phyloP scores from a whole-genome alignment of 2,888 invertebrate species.

The Nephrotoma guestfalica region DNA sequence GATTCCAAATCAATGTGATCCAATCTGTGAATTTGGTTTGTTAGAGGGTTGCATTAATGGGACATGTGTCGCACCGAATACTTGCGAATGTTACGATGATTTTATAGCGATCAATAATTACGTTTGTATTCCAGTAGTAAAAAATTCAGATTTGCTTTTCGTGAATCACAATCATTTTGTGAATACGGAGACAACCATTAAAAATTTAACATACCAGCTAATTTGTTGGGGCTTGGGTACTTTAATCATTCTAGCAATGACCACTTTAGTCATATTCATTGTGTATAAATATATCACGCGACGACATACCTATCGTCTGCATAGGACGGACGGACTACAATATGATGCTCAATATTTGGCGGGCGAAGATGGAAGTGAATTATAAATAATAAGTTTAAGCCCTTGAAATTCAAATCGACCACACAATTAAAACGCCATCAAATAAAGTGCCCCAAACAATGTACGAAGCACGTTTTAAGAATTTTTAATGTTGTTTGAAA shows the following conservation, averaged over 20 bases:
- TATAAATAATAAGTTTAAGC: not conserved
- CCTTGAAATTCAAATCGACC: not conserved
- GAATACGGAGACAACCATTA: not conserved
- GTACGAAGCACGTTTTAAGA: not conserved
- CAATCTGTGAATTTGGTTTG: not conserved
- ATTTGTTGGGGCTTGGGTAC: not conserved
- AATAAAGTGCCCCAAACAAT: not conserved
- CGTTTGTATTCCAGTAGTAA: not conserved
- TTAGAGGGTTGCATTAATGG: not conserved
- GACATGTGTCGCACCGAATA: not conserved
- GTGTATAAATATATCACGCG: not conserved
- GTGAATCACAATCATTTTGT: not conserved
- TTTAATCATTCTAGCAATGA: not conserved
- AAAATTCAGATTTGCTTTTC: not conserved
- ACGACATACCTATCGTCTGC: not conserved
- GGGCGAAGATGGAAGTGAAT: not conserved
- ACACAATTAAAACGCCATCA: not conserved
- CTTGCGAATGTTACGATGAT: not conserved
- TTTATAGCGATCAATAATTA: not conserved
- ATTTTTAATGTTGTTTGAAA: not conserved
- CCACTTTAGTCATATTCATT: not conserved
- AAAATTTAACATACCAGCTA: not conserved
- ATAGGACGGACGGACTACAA: not conserved
- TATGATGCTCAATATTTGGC: not conserved
- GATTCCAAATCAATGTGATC: not conserved